These are phyloP conservation scores for Plebejus melissa DNA, from an alignment of 2,888 invertebrate genomes.

Conservation along the genomic window DNA sequence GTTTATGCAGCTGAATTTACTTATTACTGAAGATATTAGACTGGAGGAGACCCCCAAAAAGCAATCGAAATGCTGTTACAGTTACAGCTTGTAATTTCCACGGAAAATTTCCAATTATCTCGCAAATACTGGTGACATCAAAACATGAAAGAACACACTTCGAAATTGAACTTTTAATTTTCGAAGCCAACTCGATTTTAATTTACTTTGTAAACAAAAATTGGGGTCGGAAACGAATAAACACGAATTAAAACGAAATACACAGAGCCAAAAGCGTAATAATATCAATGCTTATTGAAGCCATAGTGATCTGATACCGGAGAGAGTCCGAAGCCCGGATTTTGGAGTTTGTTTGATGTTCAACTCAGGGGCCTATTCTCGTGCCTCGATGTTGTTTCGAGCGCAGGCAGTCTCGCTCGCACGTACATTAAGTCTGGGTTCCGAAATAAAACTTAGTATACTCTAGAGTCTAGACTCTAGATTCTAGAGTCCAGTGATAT, in stretches of 20 bases:
- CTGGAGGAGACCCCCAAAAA: no score
- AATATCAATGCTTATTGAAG: slow-evolving; percentile 16
- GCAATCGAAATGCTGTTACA: no score
- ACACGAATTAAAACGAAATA: slow-evolving; percentile 4
- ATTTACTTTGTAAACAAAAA: slow-evolving; percentile 12
- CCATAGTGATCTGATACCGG: slow-evolving; percentile 8
- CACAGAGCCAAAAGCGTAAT: neutral
- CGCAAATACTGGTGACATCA: neutral
- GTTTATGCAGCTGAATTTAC: no score
- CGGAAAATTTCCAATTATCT: neutral
- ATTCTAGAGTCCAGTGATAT: no score
- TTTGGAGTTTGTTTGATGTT: neutral
- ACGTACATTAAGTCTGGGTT: no score
- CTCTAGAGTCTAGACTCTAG: no score
- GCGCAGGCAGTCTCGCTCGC: no score
- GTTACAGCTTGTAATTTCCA: no score
- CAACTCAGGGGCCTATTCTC: neutral
- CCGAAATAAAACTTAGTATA: no score
- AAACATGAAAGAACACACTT: neutral
- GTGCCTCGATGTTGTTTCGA: no score
- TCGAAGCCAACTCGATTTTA: neutral
- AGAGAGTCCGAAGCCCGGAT: neutral
- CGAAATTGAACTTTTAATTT: neutral
- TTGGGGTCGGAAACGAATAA: neutral
- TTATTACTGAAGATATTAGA: no score